phyloP scores from a whole-genome alignment of 2,797 vertebrate species.

The Neosilurus hyrtlii region DNA sequence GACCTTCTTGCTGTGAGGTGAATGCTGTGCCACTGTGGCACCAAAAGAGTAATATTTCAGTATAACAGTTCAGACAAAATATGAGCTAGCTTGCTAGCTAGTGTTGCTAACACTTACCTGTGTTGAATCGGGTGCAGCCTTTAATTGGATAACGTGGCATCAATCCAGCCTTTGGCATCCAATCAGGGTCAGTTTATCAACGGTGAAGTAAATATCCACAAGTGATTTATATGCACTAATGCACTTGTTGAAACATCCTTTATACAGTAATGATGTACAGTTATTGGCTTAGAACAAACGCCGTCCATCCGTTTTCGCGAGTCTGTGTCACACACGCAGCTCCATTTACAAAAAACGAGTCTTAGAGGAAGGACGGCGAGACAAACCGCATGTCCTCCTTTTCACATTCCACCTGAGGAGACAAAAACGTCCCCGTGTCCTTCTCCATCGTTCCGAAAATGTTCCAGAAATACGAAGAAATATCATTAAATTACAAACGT shows the following conservation, averaged over 20 bases:
- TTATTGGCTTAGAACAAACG: not conserved
- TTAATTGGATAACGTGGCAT: not conserved
- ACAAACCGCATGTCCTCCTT: not conserved
- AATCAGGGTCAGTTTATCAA: constrained; percentile 19
- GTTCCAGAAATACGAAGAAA: constrained; percentile 60
- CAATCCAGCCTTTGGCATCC: constrained; percentile 2
- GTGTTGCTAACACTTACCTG: not conserved
- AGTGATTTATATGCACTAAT: constrained; percentile 61
- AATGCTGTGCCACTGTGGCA: no score
- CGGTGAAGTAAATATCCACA: constrained; percentile 1
- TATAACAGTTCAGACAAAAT: no score
- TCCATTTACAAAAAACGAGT: not conserved
- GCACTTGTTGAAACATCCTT: constrained; percentile 76
- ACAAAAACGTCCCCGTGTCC: constrained; percentile 30
- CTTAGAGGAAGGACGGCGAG: not conserved
- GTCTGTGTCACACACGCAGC: not conserved
- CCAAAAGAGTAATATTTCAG: no score
- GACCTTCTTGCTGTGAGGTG: no score
- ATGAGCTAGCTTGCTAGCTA: not conserved
- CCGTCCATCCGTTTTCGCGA: not conserved
- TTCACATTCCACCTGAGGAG: constrained; percentile 46
- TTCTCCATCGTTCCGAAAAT: constrained; percentile 56
- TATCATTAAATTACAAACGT: constrained; percentile 64
- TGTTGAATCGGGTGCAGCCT: not conserved
- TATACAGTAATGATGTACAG: constrained; percentile 61